A percentile compares a stretch with the other conserved stretches of the same genome.
Evolutionary conservation across 2,888 invertebrate species (phyloP).

Genomic region (Campaea margaritaria): DNA sequence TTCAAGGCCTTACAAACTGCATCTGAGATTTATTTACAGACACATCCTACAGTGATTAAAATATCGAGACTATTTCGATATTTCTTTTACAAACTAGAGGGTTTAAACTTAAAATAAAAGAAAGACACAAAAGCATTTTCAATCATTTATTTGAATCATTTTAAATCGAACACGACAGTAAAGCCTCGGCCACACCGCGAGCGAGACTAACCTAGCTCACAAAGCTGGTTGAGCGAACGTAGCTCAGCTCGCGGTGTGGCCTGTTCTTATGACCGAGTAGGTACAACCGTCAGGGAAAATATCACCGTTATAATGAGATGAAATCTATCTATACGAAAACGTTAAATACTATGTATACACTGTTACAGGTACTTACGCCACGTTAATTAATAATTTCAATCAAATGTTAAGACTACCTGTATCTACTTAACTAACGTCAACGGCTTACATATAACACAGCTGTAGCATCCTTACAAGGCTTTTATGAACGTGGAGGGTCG

Average conservation of each 20-base stretch:
- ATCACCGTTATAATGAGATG: slow-evolving; percentile 26
- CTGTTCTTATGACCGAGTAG: background rate
- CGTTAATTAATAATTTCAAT: background rate
- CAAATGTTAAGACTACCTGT: too few species aligned
- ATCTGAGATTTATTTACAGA: too few species aligned
- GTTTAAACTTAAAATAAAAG: too few species aligned
- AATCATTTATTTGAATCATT: slow-evolving; percentile 38
- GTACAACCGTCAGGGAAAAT: slow-evolving; percentile 22
- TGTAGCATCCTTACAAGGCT: background rate
- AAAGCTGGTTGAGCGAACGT: too few species aligned
- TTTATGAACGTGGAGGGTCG: too few species aligned
- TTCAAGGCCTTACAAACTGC: too few species aligned
- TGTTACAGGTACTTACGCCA: slow-evolving; percentile 27
- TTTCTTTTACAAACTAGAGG: too few species aligned
- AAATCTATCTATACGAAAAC: slow-evolving; percentile 30
- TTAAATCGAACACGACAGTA: slow-evolving; percentile 32
- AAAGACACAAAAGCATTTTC: slow-evolving; percentile 21
- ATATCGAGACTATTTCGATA: too few species aligned
- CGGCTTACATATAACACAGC: background rate
- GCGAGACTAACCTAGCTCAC: too few species aligned
- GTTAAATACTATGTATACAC: slow-evolving; percentile 30
- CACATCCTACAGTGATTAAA: too few species aligned
- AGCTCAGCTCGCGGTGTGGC: too few species aligned
- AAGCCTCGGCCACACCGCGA: slow-evolving; percentile 1
- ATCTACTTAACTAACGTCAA: background rate